These are phyloP conservation scores for Tragulus kanchil DNA, from an alignment of 2,113 vertebrate genomes.

Conservation along the genomic window DNA sequence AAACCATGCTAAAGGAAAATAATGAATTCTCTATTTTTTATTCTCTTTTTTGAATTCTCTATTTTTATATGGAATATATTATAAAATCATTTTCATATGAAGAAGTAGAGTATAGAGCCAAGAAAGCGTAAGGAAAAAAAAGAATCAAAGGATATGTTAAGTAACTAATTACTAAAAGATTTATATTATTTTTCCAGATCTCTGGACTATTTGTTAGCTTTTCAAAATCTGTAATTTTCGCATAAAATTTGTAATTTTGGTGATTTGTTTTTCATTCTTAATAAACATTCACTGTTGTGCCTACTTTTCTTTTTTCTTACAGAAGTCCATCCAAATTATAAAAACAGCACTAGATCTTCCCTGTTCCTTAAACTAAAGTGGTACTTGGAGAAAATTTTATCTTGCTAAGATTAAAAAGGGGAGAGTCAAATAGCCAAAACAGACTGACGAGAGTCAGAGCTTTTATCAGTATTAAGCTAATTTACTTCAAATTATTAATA, in stretches of 20 bases:
- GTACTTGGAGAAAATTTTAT: too few relatives aligned
- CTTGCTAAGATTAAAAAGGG: neutral
- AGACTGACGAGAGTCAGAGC: neutral
- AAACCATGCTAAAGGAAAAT: neutral
- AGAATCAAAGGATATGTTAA: neutral
- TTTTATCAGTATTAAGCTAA: neutral
- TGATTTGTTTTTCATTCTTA: neutral
- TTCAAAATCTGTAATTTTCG: neutral
- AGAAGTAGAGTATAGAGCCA: neutral
- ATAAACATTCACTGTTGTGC: neutral
- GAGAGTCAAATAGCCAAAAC: neutral
- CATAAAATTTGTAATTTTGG: neutral
- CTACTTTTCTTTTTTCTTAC: neutral
- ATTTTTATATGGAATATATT: neutral
- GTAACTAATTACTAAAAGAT: neutral
- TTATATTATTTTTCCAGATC: neutral
- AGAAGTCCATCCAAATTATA: neutral
- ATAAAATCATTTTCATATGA: neutral
- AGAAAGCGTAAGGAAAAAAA: neutral
- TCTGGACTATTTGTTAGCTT: neutral
- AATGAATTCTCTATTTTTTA: neutral
- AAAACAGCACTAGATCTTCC: neutral
- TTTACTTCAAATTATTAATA: neutral
- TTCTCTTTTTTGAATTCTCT: too few relatives aligned
- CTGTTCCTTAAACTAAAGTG: neutral